Percentiles rank a stretch among this genome's conserved stretches.
Evolutionary conservation across 1,140 invertebrate genomes (phyloP).

Genomic region (Cecropterus lyciades): DNA sequence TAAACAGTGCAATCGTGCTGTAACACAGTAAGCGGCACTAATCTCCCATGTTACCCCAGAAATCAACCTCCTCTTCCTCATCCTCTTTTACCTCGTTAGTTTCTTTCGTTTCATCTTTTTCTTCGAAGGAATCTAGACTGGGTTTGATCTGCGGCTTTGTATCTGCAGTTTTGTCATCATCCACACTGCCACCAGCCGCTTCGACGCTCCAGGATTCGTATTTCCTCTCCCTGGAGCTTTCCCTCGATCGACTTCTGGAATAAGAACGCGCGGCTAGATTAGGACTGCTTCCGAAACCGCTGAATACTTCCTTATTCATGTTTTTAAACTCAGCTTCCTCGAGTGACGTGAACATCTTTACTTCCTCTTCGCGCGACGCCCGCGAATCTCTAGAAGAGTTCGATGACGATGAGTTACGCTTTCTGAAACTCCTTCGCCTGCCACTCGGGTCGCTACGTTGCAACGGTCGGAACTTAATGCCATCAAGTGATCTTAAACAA

Average conservation of each 20-base stretch:
- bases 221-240: constrained; percentile 67
- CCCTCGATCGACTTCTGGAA: constrained; percentile 80
- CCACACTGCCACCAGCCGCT: constrained; percentile 49
- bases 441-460: constrained; percentile 85
- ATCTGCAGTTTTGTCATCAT: constrained; percentile 53
- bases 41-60: constrained; percentile 76
- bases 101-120: constrained; percentile 61
- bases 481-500: constrained; percentile 85
- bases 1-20: constrained; percentile 64
- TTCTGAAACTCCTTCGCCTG: constrained; percentile 84
- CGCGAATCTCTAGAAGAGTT: constrained; percentile 84
- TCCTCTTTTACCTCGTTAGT: constrained; percentile 68
- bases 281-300: constrained; percentile 73
- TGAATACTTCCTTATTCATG: constrained; percentile 58
- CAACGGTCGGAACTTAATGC: constrained; percentile 84
- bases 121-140: constrained; percentile 72
- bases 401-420: constrained; percentile 84
- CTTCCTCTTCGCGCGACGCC: constrained; percentile 85
- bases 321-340: constrained; percentile 85
- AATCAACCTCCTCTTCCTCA: constrained; percentile 72
- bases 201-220: constrained; percentile 55
- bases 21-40: constrained; percentile 63
- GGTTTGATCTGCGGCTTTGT: constrained; percentile 59
- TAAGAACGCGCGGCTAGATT: constrained; percentile 79
- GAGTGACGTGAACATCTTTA: constrained; percentile 85